phyloP scores from a whole-genome alignment of 2,113 vertebrate species.

The Larimichthys crocea region DNA sequence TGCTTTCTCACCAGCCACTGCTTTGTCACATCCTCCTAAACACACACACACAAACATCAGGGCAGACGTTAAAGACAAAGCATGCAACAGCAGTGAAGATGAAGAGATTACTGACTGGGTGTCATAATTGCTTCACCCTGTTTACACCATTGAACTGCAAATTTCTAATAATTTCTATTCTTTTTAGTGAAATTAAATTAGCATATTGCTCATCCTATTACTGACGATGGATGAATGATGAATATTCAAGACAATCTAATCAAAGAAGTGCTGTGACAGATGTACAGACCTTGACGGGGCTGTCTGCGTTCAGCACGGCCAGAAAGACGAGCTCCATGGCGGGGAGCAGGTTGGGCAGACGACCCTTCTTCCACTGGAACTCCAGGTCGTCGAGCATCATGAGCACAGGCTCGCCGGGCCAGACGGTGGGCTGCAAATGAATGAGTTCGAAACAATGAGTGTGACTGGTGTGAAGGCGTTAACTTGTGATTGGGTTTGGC shows the following conservation, averaged over 20 bases:
- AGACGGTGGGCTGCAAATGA: slow-evolving; percentile 70
- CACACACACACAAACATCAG: slow-evolving; percentile 34
- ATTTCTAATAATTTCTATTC: neutral
- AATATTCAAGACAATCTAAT: neutral
- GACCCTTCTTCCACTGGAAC: slow-evolving; percentile 84
- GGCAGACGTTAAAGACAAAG: slow-evolving; percentile 7
- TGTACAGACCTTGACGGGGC: slow-evolving; percentile 71
- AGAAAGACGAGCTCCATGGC: slow-evolving; percentile 84
- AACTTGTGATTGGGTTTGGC: slow-evolving; percentile 21
- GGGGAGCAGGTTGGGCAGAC: slow-evolving; percentile 77
- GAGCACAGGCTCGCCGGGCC: slow-evolving; percentile 82
- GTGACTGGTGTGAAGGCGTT: neutral
- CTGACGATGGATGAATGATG: neutral
- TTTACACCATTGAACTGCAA: neutral
- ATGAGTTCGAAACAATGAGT: neutral
- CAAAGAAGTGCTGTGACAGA: neutral
- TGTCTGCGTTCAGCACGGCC: slow-evolving; percentile 73
- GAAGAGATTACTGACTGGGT: slow-evolving; percentile 19
- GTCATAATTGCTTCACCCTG: neutral
- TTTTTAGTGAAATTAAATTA: neutral
- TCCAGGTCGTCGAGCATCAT: slow-evolving; percentile 86
- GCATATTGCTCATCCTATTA: neutral
- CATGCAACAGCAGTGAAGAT: slow-evolving; percentile 21
- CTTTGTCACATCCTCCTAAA: slow-evolving; percentile 81
- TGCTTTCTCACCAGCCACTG: slow-evolving; percentile 83